Percentiles rank a stretch among this genome's conserved stretches.
Conservation (phyloP, 2,113 vertebrate species). For the Aspidoscelis tigris region DNA sequence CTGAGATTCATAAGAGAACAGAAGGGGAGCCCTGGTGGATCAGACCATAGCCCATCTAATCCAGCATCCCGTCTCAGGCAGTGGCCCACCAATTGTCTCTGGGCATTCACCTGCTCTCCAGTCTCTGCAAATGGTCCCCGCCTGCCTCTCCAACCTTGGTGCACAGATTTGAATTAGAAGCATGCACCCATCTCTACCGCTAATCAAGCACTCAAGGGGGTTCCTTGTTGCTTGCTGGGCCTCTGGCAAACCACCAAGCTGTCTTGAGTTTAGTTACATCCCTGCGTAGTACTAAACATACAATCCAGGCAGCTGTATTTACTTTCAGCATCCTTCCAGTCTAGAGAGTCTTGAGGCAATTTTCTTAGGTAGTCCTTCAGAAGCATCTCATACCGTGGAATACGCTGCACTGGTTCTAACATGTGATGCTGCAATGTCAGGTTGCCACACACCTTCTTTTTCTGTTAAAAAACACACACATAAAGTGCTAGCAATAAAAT, state of each 20-base stretch:
- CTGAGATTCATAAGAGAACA: too few relatives aligned
- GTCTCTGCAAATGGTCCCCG: too few relatives aligned
- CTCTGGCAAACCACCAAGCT: too few relatives aligned
- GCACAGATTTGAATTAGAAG: too few relatives aligned
- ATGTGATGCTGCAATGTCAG: slow-evolving; percentile 97
- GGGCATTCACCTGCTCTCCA: too few relatives aligned
- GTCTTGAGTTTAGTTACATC: not conserved
- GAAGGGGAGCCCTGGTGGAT: too few relatives aligned
- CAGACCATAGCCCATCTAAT: too few relatives aligned
- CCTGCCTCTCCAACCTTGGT: too few relatives aligned
- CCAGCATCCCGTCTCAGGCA: too few relatives aligned
- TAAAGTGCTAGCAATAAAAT: slow-evolving; percentile 40
- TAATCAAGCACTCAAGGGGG: not conserved
- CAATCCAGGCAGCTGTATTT: slow-evolving; percentile 53
- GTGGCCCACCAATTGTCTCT: too few relatives aligned
- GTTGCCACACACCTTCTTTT: slow-evolving; percentile 87
- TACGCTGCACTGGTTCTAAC: slow-evolving; percentile 95
- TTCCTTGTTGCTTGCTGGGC: too few relatives aligned
- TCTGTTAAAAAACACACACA: slow-evolving; percentile 75
- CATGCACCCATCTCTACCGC: not conserved
- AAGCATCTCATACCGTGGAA: slow-evolving; percentile 97
- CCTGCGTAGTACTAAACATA: slow-evolving; percentile 12
- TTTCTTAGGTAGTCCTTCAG: slow-evolving; percentile 98
- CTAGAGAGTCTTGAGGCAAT: slow-evolving; percentile 87
- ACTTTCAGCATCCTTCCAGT: slow-evolving; percentile 93